Percentiles rank a stretch among this genome's conserved stretches.
Evolutionary conservation across 1,140 invertebrate species (phyloP).

Genomic region (Phortica variegata): DNA sequence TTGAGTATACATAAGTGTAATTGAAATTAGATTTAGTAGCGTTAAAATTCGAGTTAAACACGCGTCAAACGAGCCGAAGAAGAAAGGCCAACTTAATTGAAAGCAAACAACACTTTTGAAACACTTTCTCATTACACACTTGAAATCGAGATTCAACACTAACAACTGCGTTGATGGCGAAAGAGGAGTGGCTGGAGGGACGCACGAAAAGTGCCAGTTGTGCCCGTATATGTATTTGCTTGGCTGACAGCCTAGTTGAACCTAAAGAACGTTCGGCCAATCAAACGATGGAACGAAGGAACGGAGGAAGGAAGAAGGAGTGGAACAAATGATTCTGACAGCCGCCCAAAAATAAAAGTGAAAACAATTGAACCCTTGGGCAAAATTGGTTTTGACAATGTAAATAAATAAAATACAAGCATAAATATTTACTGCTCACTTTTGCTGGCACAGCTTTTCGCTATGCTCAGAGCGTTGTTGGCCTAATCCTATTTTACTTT

Average conservation of each 20-base stretch:
- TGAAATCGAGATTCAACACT: background rate
- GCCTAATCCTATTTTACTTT: too few relatives aligned
- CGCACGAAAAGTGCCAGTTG: conserved; percentile 8
- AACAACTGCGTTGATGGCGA: conserved; percentile 8
- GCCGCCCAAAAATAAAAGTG: conserved; percentile 41
- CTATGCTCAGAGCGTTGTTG: too few relatives aligned
- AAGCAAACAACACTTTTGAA: conserved; percentile 44
- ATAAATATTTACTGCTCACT: conserved; percentile 51
- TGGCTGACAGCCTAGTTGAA: too few relatives aligned
- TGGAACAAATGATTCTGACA: too few relatives aligned
- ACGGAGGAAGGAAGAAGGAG: background rate
- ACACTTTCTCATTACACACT: conserved; percentile 16
- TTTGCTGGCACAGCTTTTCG: too few relatives aligned
- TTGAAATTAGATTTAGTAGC: too few relatives aligned
- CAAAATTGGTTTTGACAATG: conserved; percentile 54
- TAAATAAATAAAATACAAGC: conserved; percentile 55
- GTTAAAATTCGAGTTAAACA: too few relatives aligned
- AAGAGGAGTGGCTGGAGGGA: background rate
- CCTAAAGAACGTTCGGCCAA: conserved; percentile 8
- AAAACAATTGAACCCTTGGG: conserved; percentile 55
- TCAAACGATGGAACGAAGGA: conserved; percentile 19
- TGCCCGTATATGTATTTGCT: conserved; percentile 5
- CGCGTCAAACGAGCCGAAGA: too few relatives aligned
- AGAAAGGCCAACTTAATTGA: too few relatives aligned
- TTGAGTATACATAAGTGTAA: too few relatives aligned